phyloP scores from a whole-genome alignment of 2,113 vertebrate species.

The Falco punctatus region DNA sequence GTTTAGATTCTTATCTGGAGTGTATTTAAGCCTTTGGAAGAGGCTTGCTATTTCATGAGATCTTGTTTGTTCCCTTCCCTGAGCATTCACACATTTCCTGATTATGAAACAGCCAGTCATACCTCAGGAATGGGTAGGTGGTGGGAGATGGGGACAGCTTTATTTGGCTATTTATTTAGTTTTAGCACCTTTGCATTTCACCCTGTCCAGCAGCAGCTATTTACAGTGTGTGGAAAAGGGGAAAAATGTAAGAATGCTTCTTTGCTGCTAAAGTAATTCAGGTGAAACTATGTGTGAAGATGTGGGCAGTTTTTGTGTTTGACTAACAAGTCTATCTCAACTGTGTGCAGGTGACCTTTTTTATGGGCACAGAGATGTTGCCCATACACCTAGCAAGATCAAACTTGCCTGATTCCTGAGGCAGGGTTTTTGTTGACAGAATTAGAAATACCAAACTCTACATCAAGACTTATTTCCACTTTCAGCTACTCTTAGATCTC shows the following conservation, averaged over 20 bases:
- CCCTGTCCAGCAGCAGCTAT: neutral
- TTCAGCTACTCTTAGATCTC: neutral
- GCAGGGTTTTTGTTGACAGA: constrained; percentile 6
- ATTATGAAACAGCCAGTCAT: neutral
- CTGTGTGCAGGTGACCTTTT: neutral
- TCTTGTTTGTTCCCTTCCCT: neutral
- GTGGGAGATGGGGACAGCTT: neutral
- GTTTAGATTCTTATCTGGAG: constrained; percentile 27
- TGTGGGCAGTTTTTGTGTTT: neutral
- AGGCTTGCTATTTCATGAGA: neutral
- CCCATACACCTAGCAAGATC: neutral
- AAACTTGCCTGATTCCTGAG: neutral
- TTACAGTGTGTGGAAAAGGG: neutral
- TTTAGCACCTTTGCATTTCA: neutral
- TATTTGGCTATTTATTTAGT: neutral
- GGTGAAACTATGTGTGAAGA: neutral
- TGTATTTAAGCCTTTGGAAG: neutral
- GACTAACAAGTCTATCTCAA: neutral
- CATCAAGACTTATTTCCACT: neutral
- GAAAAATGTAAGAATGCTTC: neutral
- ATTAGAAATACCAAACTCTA: neutral
- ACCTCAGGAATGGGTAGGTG: neutral
- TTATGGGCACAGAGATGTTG: neutral
- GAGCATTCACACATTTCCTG: neutral
- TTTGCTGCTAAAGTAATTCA: neutral